These are phyloP conservation scores for Coregonus clupeaformis DNA, from an alignment of 2,113 vertebrate genomes.

Conservation along the genomic window DNA sequence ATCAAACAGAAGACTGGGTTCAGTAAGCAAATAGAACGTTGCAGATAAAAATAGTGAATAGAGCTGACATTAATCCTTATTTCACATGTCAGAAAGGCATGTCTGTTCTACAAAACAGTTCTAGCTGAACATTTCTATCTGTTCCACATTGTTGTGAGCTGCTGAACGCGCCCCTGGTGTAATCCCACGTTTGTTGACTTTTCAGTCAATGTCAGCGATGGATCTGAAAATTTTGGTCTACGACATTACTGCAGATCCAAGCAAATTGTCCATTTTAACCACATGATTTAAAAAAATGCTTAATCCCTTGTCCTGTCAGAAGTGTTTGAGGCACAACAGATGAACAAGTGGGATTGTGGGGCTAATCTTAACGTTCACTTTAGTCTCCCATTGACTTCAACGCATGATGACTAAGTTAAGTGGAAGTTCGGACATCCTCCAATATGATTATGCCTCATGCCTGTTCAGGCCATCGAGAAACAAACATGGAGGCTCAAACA, in stretches of 20 bases:
- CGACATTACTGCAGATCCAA: too few relatives aligned
- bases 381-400: background rate
- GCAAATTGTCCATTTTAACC: background rate
- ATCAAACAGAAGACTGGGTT: slow-evolving; percentile 5
- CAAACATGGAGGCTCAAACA: background rate
- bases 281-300: background rate
- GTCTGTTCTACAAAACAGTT: background rate
- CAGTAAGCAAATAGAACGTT: background rate
- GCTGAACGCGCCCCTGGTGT: background rate
- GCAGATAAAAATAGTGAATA: too few relatives aligned
- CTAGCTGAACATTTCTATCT: too few relatives aligned
- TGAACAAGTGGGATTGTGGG: slow-evolving; percentile 58
- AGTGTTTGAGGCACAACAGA: background rate
- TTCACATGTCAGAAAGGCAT: too few relatives aligned
- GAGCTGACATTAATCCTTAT: too few relatives aligned
- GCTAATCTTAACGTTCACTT: too few relatives aligned
- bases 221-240: background rate
- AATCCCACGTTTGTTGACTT: background rate
- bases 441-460: too few relatives aligned
- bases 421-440: too few relatives aligned
- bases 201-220: background rate
- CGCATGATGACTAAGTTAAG: background rate
- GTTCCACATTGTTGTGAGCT: too few relatives aligned
- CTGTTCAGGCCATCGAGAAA: background rate
- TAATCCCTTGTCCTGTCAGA: background rate